Conservation (phyloP, 2,888 invertebrate genomes). For the Nudaria mundana region DNA sequence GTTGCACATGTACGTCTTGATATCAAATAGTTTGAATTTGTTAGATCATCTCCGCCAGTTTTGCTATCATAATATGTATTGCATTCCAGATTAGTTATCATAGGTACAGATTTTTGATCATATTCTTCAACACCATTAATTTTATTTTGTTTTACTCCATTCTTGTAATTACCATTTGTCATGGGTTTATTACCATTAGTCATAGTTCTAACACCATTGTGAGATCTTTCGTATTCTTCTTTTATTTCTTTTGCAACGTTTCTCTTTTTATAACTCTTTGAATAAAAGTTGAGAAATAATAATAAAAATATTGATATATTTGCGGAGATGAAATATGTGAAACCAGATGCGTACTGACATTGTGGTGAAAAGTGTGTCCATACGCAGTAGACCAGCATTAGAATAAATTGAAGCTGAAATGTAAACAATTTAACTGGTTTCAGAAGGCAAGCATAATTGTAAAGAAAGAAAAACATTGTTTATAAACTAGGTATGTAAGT, state of each 20-base stretch:
- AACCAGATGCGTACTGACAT: conserved; percentile 82
- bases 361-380: conserved; percentile 79
- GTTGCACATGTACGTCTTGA: conserved; percentile 62
- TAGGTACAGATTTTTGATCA: conserved; percentile 39
- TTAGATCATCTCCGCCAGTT: conserved; percentile 59
- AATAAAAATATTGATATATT: conserved; percentile 83
- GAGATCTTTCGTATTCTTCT: conserved; percentile 38
- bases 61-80: too few species aligned
- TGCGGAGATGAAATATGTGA: conserved; percentile 77
- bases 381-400: conserved; percentile 84
- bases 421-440: too few species aligned
- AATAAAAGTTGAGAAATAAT: conserved; percentile 85
- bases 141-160: conserved; percentile 37
- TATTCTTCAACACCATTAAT: conserved; percentile 39
- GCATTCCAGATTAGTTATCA: conserved; percentile 53
- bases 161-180: conserved; percentile 35
- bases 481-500: too few species aligned
- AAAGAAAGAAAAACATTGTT: too few species aligned
- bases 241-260: conserved; percentile 46
- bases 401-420: conserved; percentile 83
- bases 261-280: conserved; percentile 77
- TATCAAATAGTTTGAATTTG: conserved; percentile 58
- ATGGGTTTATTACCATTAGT: conserved; percentile 39
- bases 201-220: conserved; percentile 38
- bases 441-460: too few species aligned